Conservation (phyloP, 2,113 vertebrate genomes). For the Ciconia stormi region DNA sequence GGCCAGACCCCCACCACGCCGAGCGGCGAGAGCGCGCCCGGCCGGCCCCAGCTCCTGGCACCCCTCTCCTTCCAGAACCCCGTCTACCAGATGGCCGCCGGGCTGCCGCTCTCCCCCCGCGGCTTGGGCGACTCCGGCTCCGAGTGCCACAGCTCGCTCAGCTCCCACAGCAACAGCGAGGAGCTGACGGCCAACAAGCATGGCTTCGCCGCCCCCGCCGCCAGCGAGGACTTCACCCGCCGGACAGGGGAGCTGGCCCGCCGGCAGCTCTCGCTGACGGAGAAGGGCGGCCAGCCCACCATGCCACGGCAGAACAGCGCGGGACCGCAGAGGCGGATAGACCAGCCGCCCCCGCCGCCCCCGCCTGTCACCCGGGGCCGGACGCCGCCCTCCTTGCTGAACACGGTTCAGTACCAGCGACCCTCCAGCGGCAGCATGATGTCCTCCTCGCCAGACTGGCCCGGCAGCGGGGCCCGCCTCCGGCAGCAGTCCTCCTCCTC, state of each 20-base stretch:
- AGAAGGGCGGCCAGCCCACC: conserved; percentile 84
- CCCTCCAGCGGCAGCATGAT: conserved; percentile 89
- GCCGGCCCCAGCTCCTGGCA: conserved; percentile 90
- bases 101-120: conserved; percentile 90
- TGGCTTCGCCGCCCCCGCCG: conserved; percentile 76
- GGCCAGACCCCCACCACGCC: conserved; percentile 85
- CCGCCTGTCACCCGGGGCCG: conserved; percentile 82
- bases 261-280: conserved; percentile 88
- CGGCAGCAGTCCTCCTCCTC: conserved; percentile 94
- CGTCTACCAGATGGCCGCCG: conserved; percentile 97
- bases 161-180: conserved; percentile 97
- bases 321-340: conserved; percentile 91
- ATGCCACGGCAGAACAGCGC: conserved; percentile 92
- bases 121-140: conserved; percentile 91
- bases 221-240: conserved; percentile 83
- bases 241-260: conserved; percentile 89
- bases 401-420: conserved; percentile 85
- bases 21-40: conserved; percentile 79
- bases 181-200: conserved; percentile 80
- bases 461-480: conserved; percentile 84
- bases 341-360: conserved; percentile 83
- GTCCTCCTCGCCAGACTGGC: conserved; percentile 91
- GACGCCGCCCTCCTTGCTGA: conserved; percentile 87
- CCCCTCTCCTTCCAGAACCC: conserved; percentile 98
- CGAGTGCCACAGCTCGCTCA: conserved; percentile 96